A percentile compares a stretch with the other conserved stretches of the same genome.
Conservation (phyloP, 1,140 invertebrate species). For the Hyphantria cunea region DNA sequence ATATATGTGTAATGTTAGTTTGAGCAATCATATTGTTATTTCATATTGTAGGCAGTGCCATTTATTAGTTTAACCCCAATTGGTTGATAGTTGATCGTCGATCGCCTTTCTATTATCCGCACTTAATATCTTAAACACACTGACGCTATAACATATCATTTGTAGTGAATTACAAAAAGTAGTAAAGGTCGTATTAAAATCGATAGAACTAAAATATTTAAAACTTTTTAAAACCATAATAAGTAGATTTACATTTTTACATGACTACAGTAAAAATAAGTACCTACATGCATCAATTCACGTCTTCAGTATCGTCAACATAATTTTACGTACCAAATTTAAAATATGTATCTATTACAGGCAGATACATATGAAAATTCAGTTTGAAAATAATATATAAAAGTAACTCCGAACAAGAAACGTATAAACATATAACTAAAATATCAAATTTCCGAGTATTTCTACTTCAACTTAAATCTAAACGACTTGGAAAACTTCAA, state of each 20-base stretch:
- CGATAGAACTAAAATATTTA: slow-evolving; percentile 22
- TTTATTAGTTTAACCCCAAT: neutral
- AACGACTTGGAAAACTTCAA: slow-evolving; percentile 13
- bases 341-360: slow-evolving; percentile 37
- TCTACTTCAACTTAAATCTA: slow-evolving; percentile 25
- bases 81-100: neutral
- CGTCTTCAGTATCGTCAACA: slow-evolving; percentile 24
- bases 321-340: slow-evolving; percentile 34
- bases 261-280: slow-evolving; percentile 41
- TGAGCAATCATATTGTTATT: slow-evolving; percentile 13
- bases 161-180: slow-evolving; percentile 23
- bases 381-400: slow-evolving; percentile 28
- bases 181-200: slow-evolving; percentile 19
- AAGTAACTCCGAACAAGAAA: slow-evolving; percentile 16
- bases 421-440: slow-evolving; percentile 5
- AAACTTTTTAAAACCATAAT: slow-evolving; percentile 25
- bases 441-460: slow-evolving; percentile 19
- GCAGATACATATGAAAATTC: slow-evolving; percentile 42
- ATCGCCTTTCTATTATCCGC: neutral
- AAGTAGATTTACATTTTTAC: slow-evolving; percentile 47
- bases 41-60: neutral
- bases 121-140: slow-evolving; percentile 1
- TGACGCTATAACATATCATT: slow-evolving; percentile 2
- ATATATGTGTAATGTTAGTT: slow-evolving; percentile 11
- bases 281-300: slow-evolving; percentile 28